phyloP scores from a whole-genome alignment of 2,113 vertebrate species.

The Mystacornis crossleyi region DNA sequence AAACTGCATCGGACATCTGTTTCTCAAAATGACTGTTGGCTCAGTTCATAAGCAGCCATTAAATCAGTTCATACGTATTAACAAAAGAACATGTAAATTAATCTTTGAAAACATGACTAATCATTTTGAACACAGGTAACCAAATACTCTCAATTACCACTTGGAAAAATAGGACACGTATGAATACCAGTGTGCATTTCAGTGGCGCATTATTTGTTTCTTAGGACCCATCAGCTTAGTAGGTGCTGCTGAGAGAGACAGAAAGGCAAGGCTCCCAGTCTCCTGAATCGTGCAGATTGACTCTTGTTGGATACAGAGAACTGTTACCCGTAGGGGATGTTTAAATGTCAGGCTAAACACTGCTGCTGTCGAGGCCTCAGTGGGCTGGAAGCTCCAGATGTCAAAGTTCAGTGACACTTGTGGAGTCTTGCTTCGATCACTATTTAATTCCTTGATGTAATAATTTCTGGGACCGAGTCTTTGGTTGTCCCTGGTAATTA shows the following conservation, averaged over 20 bases:
- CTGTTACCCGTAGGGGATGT: neutral
- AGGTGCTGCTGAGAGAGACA: neutral
- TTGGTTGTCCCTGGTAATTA: conserved; percentile 6
- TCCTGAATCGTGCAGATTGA: neutral
- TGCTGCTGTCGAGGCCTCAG: neutral
- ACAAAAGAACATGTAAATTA: conserved; percentile 45
- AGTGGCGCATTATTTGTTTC: neutral
- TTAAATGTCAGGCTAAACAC: neutral
- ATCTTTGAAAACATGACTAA: conserved; percentile 50
- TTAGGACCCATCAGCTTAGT: neutral
- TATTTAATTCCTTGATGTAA: neutral
- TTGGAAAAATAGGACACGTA: neutral
- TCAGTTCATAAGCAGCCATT: conserved; percentile 48
- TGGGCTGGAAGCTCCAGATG: conserved; percentile 6
- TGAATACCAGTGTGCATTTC: neutral
- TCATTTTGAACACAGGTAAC: conserved; percentile 27
- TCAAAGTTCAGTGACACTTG: conserved; percentile 19
- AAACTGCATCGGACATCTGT: conserved; percentile 36
- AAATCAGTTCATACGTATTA: neutral
- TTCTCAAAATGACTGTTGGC: conserved; percentile 48
- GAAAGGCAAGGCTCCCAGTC: neutral
- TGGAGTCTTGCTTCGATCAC: neutral
- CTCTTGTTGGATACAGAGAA: neutral
- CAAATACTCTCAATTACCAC: conserved; percentile 27
- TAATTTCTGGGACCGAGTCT: neutral